Evolutionary conservation across 2,888 invertebrate genomes (phyloP).

Genomic region (Phaedon cochleariae): DNA sequence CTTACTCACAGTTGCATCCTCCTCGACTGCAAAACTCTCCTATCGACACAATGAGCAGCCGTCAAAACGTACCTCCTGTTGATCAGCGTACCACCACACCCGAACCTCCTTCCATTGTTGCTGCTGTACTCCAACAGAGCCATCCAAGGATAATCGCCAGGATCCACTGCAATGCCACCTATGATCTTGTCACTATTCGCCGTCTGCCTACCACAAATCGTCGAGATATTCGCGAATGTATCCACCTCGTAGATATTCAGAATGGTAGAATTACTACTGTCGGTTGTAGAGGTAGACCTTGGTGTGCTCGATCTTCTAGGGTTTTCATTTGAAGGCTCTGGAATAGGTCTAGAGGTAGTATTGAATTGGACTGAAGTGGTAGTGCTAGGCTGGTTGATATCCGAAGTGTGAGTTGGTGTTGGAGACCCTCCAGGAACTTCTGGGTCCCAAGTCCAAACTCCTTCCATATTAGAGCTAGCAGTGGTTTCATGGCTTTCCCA

Average conservation of each 20-base stretch:
- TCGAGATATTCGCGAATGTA: not conserved
- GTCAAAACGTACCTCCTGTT: slow-evolving; percentile 56
- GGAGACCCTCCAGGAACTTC: too few species aligned
- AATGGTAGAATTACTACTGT: not conserved
- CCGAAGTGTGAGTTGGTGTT: too few species aligned
- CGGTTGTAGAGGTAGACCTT: not conserved
- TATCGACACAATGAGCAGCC: slow-evolving; percentile 58
- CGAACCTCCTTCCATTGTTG: slow-evolving; percentile 29
- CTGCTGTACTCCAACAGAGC: slow-evolving; percentile 46
- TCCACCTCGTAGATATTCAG: not conserved
- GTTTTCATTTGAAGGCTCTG: too few species aligned
- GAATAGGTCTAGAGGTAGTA: not conserved
- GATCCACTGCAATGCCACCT: slow-evolving; percentile 68
- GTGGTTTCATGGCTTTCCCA: too few species aligned
- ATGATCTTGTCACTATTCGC: slow-evolving; percentile 67
- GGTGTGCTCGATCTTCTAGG: too few species aligned
- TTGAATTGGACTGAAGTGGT: not conserved
- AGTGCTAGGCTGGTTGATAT: too few species aligned
- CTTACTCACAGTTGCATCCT: slow-evolving; percentile 48
- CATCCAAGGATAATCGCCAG: slow-evolving; percentile 57
- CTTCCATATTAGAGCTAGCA: not conserved
- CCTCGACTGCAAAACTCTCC: slow-evolving; percentile 36
- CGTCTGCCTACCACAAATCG: slow-evolving; percentile 66
- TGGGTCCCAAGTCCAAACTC: too few species aligned
- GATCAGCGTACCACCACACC: slow-evolving; percentile 59